Percentiles rank a stretch among this genome's conserved stretches.
These are phyloP conservation scores for Homarus americanus DNA, from an alignment of 1,140 invertebrate genomes.

Conservation along the genomic window DNA sequence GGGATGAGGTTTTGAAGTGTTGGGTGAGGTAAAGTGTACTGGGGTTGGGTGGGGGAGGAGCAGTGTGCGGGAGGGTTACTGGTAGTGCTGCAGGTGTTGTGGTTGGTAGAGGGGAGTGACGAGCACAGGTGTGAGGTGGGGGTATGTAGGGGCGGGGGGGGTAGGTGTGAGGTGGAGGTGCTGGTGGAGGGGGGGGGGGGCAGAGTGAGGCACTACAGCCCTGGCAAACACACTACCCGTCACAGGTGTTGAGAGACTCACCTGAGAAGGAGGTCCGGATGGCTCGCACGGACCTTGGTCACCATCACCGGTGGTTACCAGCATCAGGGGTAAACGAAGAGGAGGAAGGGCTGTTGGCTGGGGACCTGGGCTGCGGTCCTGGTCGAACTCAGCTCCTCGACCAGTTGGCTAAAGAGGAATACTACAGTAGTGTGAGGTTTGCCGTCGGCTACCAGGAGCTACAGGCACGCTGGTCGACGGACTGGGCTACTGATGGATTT, in stretches of 20 bases:
- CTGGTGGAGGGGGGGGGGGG: not conserved
- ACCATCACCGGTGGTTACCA: not conserved
- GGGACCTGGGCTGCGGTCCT: not conserved
- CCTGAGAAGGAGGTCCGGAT: not conserved
- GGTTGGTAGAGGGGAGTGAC: too few species aligned
- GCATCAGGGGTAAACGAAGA: not conserved
- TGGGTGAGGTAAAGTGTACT: too few species aligned
- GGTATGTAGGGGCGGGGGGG: not conserved
- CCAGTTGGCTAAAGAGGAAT: not conserved
- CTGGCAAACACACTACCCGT: not conserved
- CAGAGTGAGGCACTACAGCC: not conserved
- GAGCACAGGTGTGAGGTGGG: not conserved
- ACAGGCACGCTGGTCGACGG: slow-evolving; percentile 1
- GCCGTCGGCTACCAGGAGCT: slow-evolving; percentile 35
- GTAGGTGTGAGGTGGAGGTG: not conserved
- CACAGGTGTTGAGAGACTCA: not conserved
- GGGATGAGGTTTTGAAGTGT: too few species aligned
- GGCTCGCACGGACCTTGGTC: not conserved
- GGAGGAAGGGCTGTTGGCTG: not conserved
- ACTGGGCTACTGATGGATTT: not conserved
- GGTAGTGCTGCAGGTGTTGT: too few species aligned
- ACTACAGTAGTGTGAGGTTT: slow-evolving; percentile 20
- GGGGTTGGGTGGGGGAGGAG: too few species aligned
- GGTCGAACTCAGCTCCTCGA: not conserved
- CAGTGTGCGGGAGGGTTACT: too few species aligned